Evolutionary conservation across 2,113 vertebrate species (phyloP).

Genomic region (Buteo buteo): DNA sequence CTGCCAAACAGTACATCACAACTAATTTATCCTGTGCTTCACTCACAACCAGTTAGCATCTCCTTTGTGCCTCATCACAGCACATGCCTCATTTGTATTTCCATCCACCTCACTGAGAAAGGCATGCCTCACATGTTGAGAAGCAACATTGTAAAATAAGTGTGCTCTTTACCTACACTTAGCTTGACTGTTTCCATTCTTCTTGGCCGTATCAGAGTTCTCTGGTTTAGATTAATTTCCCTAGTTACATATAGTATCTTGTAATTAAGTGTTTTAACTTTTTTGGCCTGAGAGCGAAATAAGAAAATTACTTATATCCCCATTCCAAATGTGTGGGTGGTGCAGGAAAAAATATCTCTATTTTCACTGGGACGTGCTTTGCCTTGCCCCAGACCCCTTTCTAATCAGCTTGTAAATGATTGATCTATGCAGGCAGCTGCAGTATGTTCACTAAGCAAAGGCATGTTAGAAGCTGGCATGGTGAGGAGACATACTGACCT

Average conservation of each 20-base stretch:
- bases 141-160: not conserved
- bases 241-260: not conserved
- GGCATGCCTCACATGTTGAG: not conserved
- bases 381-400: not conserved
- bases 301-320: not conserved
- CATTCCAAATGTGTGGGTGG: slow-evolving; percentile 42
- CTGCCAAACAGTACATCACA: not conserved
- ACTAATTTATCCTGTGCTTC: not conserved
- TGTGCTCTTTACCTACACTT: not conserved
- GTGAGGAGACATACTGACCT: not conserved
- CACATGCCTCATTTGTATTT: slow-evolving; percentile 6
- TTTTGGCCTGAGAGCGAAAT: slow-evolving; percentile 12
- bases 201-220: not conserved
- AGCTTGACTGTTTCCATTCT: not conserved
- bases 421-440: not conserved
- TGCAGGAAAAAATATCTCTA: slow-evolving; percentile 10
- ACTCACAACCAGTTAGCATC: not conserved
- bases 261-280: slow-evolving; percentile 43
- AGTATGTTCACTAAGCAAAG: not conserved
- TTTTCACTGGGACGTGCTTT: slow-evolving; percentile 18
- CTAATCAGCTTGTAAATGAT: not conserved
- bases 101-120: not conserved
- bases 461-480: not conserved
- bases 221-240: slow-evolving; percentile 50
- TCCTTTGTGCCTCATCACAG: slow-evolving; percentile 8